Conservation (phyloP, 30 jellyfish, hydroid and myxozoan genomes). For the Hydractinia echinata region DNA sequence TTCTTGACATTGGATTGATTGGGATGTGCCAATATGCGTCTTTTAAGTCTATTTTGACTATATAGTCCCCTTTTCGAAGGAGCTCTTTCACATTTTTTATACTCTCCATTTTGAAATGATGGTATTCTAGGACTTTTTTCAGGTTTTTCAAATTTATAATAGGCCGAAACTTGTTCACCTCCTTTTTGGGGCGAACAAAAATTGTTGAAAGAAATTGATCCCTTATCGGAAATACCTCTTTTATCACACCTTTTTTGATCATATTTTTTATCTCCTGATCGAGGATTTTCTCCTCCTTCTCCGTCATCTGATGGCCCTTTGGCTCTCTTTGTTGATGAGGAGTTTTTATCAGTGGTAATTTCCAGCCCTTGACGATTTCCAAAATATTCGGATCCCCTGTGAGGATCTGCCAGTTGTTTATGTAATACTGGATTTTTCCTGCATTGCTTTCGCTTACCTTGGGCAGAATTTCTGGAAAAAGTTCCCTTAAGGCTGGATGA, state of each 20-base stretch:
- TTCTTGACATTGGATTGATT: neutral
- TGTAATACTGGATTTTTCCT: neutral
- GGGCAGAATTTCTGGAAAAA: neutral
- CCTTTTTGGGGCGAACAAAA: constrained; percentile 6
- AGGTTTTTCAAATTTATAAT: neutral
- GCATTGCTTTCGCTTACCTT: neutral
- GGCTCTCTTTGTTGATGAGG: constrained; percentile 16
- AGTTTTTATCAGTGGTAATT: neutral
- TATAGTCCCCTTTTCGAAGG: neutral
- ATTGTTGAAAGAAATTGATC: constrained; percentile 9
- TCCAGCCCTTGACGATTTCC: neutral
- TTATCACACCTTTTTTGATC: constrained; percentile 3
- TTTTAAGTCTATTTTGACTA: neutral
- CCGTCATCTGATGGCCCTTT: neutral
- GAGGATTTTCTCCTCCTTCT: neutral
- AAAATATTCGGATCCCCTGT: neutral
- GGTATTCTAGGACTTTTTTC: neutral
- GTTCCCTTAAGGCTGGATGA: too few relatives aligned
- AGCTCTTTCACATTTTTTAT: too few relatives aligned
- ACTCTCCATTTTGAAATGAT: neutral
- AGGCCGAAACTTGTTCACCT: neutral
- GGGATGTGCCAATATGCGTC: constrained; percentile 1
- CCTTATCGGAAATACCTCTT: neutral
- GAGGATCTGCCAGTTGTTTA: neutral
- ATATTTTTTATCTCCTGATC: neutral